Base-by-base conservation (phyloP, 2,888 invertebrate species). In the Taenaris catops region DNA sequence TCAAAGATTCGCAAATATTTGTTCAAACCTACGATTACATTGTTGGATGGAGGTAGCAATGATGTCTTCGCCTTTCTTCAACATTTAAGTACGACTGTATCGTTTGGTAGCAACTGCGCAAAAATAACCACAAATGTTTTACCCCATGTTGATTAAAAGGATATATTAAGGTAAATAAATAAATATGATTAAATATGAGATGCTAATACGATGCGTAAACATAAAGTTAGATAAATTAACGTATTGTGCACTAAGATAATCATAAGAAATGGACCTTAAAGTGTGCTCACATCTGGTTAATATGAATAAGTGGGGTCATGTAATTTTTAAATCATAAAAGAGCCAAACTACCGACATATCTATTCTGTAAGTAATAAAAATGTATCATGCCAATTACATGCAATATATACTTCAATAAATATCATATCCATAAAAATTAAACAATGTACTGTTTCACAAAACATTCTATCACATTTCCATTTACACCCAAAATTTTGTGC, bases 31-130 rank as follows among this genome's bases (percentile, higher is more conserved):
- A 86, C 80, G 63, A 74, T 78, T 53, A 64, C 48, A 64, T 58
- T 38, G 73, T 65, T 44, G 74, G 71, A 51, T 78, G 79, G 49
- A 80, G 60, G 71, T 70, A 71, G 75, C 74, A 75, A 47, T 68
- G 64, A 49, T 73, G 72, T 44, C 75, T 67, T 53, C 73, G 64
- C 55, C 72, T 62, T 60, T 78, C 80, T 58, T 81, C 73, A 48
- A 81, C 68, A 54, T 75, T 76, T 84, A 84, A 72, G 81, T 84
- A 83, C 66, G 86, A 79, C 72, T 84, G 83, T 70, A 78, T 76
- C 79, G 81, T 71, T 70, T 76, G 67, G 81, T 73, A 73, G 84
- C 64, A 72, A 71, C 86, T 86, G 83, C 69, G 63, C 52, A 79
- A 72, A 78, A 67, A 69, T 59, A 72, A 76, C 73, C 59, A 49